Evolutionary conservation across 2,113 vertebrate species (phyloP).

Genomic region (Clarias magur): DNA sequence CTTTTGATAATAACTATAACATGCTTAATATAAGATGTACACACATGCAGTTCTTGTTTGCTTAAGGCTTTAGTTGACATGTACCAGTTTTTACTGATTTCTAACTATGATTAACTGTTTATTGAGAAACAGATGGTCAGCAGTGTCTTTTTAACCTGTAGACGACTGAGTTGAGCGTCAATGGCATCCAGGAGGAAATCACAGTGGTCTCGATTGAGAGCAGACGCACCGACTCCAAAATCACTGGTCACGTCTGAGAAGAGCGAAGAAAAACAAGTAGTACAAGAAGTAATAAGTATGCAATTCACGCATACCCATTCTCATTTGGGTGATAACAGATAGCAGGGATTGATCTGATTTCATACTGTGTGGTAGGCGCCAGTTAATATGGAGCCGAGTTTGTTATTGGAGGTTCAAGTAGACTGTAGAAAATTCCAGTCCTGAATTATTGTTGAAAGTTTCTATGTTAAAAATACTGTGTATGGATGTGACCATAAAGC

Average conservation of each 20-base stretch:
- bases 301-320: too few relatives aligned
- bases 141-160: constrained; percentile 65
- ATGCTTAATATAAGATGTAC: not conserved
- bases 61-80: not conserved
- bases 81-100: not conserved
- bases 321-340: too few relatives aligned
- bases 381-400: too few relatives aligned
- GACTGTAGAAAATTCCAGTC: too few relatives aligned
- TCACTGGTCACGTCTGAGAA: constrained; percentile 47
- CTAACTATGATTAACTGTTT: not conserved
- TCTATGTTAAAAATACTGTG: not conserved
- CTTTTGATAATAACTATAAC: not conserved
- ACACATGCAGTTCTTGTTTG: not conserved
- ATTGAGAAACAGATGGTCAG: not conserved
- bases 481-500: not conserved
- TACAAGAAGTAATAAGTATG: not conserved
- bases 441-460: not conserved
- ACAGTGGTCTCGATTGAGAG: constrained; percentile 54
- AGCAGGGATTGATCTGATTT: too few relatives aligned
- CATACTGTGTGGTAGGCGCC: too few relatives aligned
- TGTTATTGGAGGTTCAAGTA: too few relatives aligned
- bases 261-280: not conserved
- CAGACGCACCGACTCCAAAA: constrained; percentile 1
- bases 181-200: constrained; percentile 68
- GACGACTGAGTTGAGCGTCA: constrained; percentile 61